Evolutionary conservation across 2,113 vertebrate genomes (phyloP).

Genomic region (Melanerpes aurifrons): DNA sequence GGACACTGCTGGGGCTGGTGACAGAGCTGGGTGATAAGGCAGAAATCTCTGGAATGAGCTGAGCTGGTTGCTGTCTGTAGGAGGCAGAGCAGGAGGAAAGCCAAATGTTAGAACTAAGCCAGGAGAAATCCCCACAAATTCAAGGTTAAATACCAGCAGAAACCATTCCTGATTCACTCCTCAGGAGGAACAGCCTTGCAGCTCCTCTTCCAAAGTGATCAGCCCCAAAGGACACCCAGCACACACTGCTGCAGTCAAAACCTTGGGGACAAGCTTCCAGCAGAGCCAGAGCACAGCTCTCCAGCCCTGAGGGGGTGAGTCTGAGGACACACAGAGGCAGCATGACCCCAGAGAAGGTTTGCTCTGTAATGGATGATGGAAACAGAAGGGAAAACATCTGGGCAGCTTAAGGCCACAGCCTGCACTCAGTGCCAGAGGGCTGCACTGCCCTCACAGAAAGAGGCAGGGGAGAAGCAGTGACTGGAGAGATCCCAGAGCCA

Average conservation of each 20-base stretch:
- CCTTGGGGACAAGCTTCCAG: neutral
- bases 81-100: neutral
- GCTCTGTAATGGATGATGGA: neutral
- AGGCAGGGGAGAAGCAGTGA: neutral
- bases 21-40: constrained; percentile 33
- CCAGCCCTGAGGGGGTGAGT: neutral
- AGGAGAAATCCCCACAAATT: neutral
- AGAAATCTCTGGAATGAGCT: constrained; percentile 52
- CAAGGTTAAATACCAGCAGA: constrained; percentile 5
- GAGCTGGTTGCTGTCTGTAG: neutral
- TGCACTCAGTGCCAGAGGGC: neutral
- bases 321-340: neutral
- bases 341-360: neutral
- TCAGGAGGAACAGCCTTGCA: neutral
- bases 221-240: neutral
- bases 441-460: neutral
- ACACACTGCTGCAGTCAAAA: neutral
- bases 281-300: neutral
- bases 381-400: neutral
- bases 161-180: neutral
- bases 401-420: neutral
- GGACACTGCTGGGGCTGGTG: neutral
- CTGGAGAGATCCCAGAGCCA: neutral
- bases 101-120: neutral
- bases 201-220: neutral